Evolutionary conservation across 2,888 invertebrate genomes (phyloP).

Genomic region (Byasa hedistus): DNA sequence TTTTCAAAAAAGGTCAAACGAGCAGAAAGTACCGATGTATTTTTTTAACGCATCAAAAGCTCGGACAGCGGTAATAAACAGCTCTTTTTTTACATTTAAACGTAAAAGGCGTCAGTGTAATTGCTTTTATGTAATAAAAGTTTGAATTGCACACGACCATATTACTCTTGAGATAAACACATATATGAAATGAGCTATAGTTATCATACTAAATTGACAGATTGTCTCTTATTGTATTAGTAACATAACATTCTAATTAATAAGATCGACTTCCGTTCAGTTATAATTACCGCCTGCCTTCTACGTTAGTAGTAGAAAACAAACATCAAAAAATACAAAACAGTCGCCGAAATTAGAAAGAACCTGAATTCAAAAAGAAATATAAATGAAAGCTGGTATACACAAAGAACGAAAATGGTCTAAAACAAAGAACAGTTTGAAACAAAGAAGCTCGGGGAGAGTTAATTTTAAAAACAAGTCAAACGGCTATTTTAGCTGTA

Average conservation of each 20-base stretch:
- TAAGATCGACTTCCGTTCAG: no score
- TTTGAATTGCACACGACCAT: no score
- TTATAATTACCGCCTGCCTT: neutral
- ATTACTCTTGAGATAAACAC: no score
- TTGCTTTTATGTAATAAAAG: no score
- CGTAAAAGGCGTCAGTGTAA: neutral
- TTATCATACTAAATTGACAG: no score
- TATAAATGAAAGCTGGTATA: slow-evolving; percentile 10
- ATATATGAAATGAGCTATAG: no score
- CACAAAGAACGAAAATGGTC: slow-evolving; percentile 22
- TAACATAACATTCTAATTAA: no score
- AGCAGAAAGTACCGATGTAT: neutral
- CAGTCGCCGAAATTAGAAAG: slow-evolving; percentile 10
- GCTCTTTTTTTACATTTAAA: neutral
- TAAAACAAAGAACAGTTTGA: slow-evolving; percentile 20
- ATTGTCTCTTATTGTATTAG: no score
- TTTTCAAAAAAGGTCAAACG: neutral
- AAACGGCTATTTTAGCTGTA: slow-evolving; percentile 10
- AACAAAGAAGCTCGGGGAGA: slow-evolving; percentile 24
- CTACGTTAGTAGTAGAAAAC: neutral
- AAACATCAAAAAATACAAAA: neutral
- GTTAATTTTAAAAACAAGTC: slow-evolving; percentile 26
- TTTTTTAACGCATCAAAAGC: neutral
- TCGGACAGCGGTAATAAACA: neutral
- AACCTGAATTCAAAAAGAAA: slow-evolving; percentile 18